Base-by-base conservation (phyloP, 2,888 invertebrate genomes). In the Palloptera scutellata region DNA sequence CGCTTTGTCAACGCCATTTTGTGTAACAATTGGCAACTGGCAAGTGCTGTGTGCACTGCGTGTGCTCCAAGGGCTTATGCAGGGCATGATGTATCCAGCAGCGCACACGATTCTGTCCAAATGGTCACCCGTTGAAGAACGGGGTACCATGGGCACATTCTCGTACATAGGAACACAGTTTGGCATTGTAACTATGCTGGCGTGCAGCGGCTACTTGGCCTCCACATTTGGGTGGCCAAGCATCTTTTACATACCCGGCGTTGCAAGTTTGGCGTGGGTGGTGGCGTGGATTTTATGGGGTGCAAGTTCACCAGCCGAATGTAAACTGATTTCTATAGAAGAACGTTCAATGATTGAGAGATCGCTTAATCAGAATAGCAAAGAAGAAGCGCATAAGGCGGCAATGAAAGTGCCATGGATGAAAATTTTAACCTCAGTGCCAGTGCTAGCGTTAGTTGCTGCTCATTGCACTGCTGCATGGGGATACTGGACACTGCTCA, bases 401-500 rank as follows among this genome's bases (percentile, higher is more conserved):
- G 61, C 72, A 12, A 17, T 76, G 15, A 71, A 69, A 43, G 92
- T 91, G 1, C 95, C 95, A 0, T 95, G 94, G 94, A 84, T 83
- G 61, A 86, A 88, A 4, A 92, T 96, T 70, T 85, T 91, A 58
- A 92, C 90, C 0, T 94, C 93, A 0, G 77, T 90, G 30, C 92
- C 95, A 0, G 91, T 95, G 78, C 90, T 91, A 89, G 90, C 93
- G 0, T 86, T 94, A 5, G 80, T 92, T 1, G 78, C 91, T 1
- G 89, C 90, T 0, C 94, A 94, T 78, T 89, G 90, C 70, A 90
- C 91, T 0, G 92, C 93, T 70, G 85, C 85, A 76, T 91, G 93
- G 88, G 94, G 94, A 20, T 94, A 92, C 84, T 94, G 93, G 91
- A 93, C 92, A 41, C 85, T 95, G 30, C 86, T 94, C 1, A 93